Base-by-base conservation (phyloP, 2,888 invertebrate genomes). In the Cabera pusaria region DNA sequence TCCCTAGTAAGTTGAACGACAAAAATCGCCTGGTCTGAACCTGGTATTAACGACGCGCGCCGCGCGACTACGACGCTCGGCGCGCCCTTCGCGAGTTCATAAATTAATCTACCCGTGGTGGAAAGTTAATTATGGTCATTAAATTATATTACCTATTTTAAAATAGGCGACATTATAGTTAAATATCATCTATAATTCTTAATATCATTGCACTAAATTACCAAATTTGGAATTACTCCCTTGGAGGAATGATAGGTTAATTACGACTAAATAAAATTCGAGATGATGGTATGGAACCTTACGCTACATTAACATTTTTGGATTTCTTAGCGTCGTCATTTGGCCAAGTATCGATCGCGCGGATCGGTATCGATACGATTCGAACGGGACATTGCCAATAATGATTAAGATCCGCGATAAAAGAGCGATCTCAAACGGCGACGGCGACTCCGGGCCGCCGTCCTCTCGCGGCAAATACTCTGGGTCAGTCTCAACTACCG, bases 191-290 rank as follows among this genome's bases (percentile, higher is more conserved):
- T 74, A 74, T 67, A 67, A 69, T 49, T 56, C 71, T 66, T 79
- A 82, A 84, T 82, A 85, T 77, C 82, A 86, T 86, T 86, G 85
- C 86, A 86, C 86, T 83, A 81, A 76, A 71, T 70, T 72, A 78
- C 71, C 59, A 72, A 73, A 71, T 81, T 81, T 84, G 87, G 86
- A 87, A 86, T 86, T 77, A 72, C 76, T 72, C 83, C 82, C 64
- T 66, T 61, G 45, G 56, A 80, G 87, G 87, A 87, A 86, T 85
- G 86, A 72, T 74, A 74, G 76, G 70, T 72, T 53, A n/a, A 71
- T 77, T 74, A 72, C 14, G 73, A 72, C 83, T 84, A 84, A 45
- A 64, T 64, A 67, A 77, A 82, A 86, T 86, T 86, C 86, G 86
- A 86, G 86, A 75, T 44, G 41, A 29, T 39, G 43, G 38, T 39